Conservation (phyloP, 2,888 invertebrate species). For the Lepas anatifera region DNA sequence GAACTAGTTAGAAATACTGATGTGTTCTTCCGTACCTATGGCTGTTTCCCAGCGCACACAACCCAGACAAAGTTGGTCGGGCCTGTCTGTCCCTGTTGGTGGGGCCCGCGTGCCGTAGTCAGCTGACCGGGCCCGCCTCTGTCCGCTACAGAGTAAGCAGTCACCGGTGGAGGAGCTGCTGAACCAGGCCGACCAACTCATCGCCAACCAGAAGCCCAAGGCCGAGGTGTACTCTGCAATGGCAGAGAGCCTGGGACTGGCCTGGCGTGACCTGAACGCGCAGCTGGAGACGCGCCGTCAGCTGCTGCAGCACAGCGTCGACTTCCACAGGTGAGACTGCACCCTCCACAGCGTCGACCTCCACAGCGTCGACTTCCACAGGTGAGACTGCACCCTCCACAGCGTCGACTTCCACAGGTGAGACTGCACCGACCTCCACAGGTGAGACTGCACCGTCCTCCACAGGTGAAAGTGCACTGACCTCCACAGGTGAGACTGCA, state of each 20-base stretch:
- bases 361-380: background rate
- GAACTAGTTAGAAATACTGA: no score
- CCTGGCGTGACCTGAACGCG: constrained; percentile 69
- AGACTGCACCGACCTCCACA: no score
- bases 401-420: background rate
- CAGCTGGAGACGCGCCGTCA: constrained; percentile 62
- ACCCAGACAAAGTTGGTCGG: no score
- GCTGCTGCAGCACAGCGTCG: constrained; percentile 61
- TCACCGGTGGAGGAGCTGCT: constrained; percentile 78
- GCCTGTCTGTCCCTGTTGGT: no score
- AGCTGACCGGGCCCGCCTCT: no score
- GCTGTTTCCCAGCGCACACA: no score
- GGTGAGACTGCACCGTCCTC: no score
- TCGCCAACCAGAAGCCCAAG: constrained; percentile 56
- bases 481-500: no score
- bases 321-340: constrained; percentile 53
- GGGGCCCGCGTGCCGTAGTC: no score
- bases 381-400: background rate
- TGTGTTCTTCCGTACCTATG: no score
- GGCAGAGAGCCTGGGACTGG: constrained; percentile 52
- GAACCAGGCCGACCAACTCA: constrained; percentile 68
- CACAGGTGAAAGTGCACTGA: no score
- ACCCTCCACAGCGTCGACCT: no score
- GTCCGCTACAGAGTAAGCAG: constrained; percentile 54
- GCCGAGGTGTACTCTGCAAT: constrained; percentile 71